Evolutionary conservation across 2,797 vertebrate genomes (phyloP).

Genomic region (Macropus fuliginosus): DNA sequence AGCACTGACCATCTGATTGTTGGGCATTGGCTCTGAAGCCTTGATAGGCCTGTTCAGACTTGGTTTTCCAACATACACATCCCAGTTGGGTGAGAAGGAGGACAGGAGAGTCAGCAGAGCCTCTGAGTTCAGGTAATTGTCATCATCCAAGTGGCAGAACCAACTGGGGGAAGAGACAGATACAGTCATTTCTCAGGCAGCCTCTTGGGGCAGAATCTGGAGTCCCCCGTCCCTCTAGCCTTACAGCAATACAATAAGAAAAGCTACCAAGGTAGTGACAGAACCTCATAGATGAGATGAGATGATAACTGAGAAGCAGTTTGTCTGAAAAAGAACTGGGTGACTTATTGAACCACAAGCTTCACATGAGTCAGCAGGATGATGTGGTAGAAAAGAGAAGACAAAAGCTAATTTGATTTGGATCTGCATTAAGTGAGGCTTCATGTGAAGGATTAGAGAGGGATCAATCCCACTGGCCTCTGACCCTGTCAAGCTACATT

Average conservation of each 20-base stretch:
- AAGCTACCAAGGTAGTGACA: background rate
- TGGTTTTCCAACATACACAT: conserved; percentile 93
- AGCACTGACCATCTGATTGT: conserved; percentile 88
- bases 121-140: conserved; percentile 93
- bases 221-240: background rate
- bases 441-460: no score
- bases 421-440: background rate
- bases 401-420: background rate
- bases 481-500: no score
- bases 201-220: no score
- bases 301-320: background rate
- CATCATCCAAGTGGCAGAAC: conserved; percentile 96
- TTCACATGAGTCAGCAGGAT: background rate
- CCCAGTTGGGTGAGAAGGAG: conserved; percentile 81
- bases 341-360: background rate
- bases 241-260: background rate
- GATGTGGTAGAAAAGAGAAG: background rate
- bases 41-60: conserved; percentile 93
- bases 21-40: conserved; percentile 87
- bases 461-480: no score
- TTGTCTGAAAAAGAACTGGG: background rate
- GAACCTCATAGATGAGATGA: background rate
- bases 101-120: conserved; percentile 89
- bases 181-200: background rate
- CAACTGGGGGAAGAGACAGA: conserved; percentile 84